Base-by-base conservation (phyloP, 2,797 vertebrate species). In the Characodon lateralis region DNA sequence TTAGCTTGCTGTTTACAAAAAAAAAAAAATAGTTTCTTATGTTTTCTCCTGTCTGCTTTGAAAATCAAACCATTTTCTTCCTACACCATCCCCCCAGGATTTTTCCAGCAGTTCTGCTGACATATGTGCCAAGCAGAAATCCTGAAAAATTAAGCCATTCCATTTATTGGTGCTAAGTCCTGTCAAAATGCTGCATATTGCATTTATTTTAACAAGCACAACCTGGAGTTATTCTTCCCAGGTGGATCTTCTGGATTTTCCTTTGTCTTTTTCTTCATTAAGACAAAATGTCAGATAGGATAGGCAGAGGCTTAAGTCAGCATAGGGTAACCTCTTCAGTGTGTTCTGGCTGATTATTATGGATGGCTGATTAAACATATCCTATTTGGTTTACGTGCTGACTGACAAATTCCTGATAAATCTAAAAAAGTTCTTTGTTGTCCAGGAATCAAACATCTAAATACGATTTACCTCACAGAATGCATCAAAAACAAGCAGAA, bases 201-300 rank as follows among this genome's bases (percentile, higher is more conserved):
- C 83, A 81, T 90, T 92, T 86, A 83, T 83, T 89, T 88, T 78
- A 84, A 85, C 89, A 89, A 88, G 79, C 82, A 81, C 74, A 85
- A 84, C 66, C 35, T 59, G 0, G 77, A 83, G 78, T 88, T 90
- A 86, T 89, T 80, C 85, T 72, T 90, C 86, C 84, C 88, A 93
- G 88, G 88, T 91, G 88, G 81, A 80, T 89, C 81, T 79, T 78
- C 72, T 83, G 83, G 82, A 80, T 83, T 88, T 72, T 26, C 55
- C 16, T 51, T 31, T 48, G 41, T 72, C 35, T 75, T 65, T 76
- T 28, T 61, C 51, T 72, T 79, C 31, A 28, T 81, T 35, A 82
- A 85, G 78, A 73, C 73, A 77, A 84, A 61, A 78, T 78, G 78
- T 74, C 77, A 75, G 74, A 78, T 31, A 41, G 81, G 59, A 78